These are phyloP conservation scores for Xanthia icteritia DNA, from an alignment of 2,888 invertebrate species.

Conservation along the genomic window DNA sequence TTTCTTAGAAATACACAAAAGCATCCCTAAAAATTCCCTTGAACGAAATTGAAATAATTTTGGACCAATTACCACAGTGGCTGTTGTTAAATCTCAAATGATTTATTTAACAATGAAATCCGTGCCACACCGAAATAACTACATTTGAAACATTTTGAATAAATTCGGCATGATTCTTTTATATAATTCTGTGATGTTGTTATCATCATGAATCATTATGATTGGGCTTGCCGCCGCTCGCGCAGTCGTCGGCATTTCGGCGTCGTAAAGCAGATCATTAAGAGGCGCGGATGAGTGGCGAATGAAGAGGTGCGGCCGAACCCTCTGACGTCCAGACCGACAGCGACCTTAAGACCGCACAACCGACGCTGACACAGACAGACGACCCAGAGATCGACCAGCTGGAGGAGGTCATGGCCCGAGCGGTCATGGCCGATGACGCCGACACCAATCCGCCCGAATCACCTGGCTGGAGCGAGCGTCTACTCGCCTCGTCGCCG, in stretches of 20 bases:
- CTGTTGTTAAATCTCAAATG: neutral
- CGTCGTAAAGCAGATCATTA: constrained; percentile 71
- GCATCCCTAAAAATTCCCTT: neutral
- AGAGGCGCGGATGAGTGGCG: constrained; percentile 69
- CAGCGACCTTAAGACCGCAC: too few species aligned
- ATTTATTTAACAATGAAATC: neutral
- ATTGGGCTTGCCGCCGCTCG: constrained; percentile 43
- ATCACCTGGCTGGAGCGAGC: too few species aligned
- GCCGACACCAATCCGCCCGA: too few species aligned
- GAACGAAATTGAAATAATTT: neutral
- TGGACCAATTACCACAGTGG: neutral
- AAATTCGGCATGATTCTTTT: constrained; percentile 34
- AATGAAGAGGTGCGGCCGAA: too few species aligned
- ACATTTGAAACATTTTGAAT: constrained; percentile 12
- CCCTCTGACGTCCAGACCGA: too few species aligned
- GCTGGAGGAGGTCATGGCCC: too few species aligned
- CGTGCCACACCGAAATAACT: constrained; percentile 6
- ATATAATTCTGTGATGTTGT: constrained; percentile 23
- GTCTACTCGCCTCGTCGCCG: too few species aligned
- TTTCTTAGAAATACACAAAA: constrained; percentile 1
- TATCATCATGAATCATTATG: constrained; percentile 50
- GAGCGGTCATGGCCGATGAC: too few species aligned
- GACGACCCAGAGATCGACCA: too few species aligned
- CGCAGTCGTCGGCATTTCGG: constrained; percentile 65
- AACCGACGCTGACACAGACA: too few species aligned